Evolutionary conservation across 2,113 vertebrate genomes (phyloP).

Genomic region (Hucho hucho): DNA sequence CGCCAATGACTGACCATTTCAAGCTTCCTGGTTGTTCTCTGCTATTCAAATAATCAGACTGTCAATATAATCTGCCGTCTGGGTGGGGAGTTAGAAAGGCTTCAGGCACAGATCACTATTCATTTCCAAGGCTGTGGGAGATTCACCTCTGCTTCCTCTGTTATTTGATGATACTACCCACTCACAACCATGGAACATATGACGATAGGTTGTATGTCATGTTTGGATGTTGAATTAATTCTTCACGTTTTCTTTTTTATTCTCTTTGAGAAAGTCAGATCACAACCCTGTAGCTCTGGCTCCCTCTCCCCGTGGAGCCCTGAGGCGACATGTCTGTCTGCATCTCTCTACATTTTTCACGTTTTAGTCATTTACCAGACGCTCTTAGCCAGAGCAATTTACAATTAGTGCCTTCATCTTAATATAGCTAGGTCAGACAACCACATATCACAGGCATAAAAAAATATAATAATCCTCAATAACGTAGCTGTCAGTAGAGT

Average conservation of each 20-base stretch:
- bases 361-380: too few relatives aligned
- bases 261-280: constrained; percentile 45
- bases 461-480: too few relatives aligned
- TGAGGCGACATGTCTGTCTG: not conserved
- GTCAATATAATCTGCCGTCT: not conserved
- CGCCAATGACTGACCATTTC: constrained; percentile 43
- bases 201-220: not conserved
- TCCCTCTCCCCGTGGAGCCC: not conserved
- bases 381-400: too few relatives aligned
- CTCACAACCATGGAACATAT: not conserved
- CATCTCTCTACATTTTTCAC: not conserved
- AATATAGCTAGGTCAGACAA: too few relatives aligned
- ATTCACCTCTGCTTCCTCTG: too few relatives aligned
- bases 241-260: constrained; percentile 49
- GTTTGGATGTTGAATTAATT: constrained; percentile 47
- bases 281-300: constrained; percentile 27
- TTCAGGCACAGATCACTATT: too few relatives aligned
- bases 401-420: too few relatives aligned
- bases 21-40: constrained; percentile 33
- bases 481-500: too few relatives aligned
- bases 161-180: not conserved
- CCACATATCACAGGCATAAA: too few relatives aligned
- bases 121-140: not conserved
- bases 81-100: not conserved
- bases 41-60: constrained; percentile 39